Conservation (phyloP, 1,140 invertebrate species). For the Drosophila melanogaster region DNA sequence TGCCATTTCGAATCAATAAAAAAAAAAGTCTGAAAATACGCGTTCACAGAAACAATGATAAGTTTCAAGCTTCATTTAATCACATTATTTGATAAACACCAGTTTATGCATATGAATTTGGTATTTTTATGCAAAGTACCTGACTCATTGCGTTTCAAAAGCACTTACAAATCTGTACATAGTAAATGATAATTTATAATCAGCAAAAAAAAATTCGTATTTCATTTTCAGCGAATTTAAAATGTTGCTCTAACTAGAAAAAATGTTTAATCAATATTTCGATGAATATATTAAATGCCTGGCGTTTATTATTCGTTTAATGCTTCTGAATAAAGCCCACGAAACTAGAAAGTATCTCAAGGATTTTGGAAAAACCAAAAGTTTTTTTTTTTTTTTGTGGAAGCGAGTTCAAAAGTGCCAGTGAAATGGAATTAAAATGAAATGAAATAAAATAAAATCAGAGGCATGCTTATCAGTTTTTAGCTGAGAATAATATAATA, state of each 20-base stretch:
- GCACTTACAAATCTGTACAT: neutral
- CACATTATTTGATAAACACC: neutral
- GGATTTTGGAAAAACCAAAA: neutral
- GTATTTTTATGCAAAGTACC: neutral
- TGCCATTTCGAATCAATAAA: conserved; percentile 14
- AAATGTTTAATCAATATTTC: neutral
- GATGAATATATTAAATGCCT: neutral
- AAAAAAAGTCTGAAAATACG: neutral
- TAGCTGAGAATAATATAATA: conserved; percentile 4
- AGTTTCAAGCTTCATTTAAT: neutral
- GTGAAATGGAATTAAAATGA: neutral
- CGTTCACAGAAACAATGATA: neutral
- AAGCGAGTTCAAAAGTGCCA: conserved; percentile 3
- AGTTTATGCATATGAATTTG: too few species aligned
- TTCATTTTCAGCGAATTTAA: neutral
- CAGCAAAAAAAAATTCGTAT: neutral
- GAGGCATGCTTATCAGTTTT: conserved; percentile 61
- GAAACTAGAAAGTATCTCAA: neutral
- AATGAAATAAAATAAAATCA: conserved; percentile 20
- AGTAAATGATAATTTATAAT: neutral
- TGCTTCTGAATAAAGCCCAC: neutral
- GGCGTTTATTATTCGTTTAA: neutral
- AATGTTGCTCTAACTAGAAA: neutral
- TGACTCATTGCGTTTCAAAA: neutral
- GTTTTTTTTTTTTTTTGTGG: conserved; percentile 6